Evolutionary conservation across 2,113 vertebrate genomes (phyloP).

Genomic region (Rhinoderma darwinii): DNA sequence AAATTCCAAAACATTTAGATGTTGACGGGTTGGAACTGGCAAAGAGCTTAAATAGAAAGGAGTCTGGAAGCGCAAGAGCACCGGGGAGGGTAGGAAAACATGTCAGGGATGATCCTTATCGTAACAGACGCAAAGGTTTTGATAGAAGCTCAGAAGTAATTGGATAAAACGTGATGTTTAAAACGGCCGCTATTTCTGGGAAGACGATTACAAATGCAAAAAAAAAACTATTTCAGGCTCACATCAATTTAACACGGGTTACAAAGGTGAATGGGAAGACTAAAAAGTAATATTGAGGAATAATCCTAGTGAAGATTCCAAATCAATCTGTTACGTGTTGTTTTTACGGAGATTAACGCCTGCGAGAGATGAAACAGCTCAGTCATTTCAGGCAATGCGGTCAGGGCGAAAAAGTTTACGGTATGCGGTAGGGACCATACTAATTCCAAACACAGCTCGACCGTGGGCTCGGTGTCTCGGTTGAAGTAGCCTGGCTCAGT

Average conservation of each 20-base stretch:
- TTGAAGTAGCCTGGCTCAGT: too few species aligned
- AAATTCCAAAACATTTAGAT: constrained; percentile 38
- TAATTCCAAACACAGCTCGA: background rate
- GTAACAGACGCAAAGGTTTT: constrained; percentile 8
- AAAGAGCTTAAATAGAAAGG: constrained; percentile 35
- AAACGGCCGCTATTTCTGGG: constrained; percentile 10
- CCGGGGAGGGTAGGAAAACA: constrained; percentile 24
- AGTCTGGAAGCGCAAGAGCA: background rate
- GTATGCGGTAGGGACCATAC: background rate
- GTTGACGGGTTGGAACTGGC: constrained; percentile 39
- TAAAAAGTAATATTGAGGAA: constrained; percentile 46
- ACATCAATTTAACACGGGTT: constrained; percentile 51
- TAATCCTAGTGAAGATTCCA: constrained; percentile 42
- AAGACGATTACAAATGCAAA: constrained; percentile 32
- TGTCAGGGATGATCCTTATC: constrained; percentile 45
- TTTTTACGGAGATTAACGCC: constrained; percentile 17
- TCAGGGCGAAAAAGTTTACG: background rate
- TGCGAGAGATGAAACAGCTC: background rate
- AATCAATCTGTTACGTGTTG: constrained; percentile 38
- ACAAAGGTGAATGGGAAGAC: constrained; percentile 44
- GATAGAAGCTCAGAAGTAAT: constrained; percentile 45
- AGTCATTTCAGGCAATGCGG: background rate
- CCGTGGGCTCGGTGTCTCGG: too few species aligned
- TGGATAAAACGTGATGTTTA: constrained; percentile 29
- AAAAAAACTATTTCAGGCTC: constrained; percentile 21